These are phyloP conservation scores for Drosophila pseudoananassae DNA, from an alignment of 1,140 invertebrate genomes.

Conservation along the genomic window DNA sequence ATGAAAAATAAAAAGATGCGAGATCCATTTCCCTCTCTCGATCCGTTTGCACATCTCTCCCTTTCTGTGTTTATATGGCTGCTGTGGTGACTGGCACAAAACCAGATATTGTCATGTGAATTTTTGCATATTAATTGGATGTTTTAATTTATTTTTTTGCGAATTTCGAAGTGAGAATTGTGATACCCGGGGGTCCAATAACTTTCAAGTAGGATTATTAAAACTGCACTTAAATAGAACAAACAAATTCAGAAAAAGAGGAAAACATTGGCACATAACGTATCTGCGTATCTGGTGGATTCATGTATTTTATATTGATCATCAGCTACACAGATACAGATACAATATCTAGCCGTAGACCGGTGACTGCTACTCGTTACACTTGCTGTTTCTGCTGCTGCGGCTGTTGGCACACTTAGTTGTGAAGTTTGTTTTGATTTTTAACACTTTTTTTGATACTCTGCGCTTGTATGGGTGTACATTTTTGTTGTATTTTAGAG, in stretches of 20 bases:
- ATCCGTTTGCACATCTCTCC: not conserved
- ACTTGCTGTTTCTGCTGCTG: conserved; percentile 41
- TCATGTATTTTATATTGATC: not conserved
- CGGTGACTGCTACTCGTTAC: conserved; percentile 40
- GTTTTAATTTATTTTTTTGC: conserved; percentile 13
- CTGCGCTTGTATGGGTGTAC: conserved; percentile 28
- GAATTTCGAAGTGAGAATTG: conserved; percentile 2
- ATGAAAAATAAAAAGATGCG: conserved; percentile 12
- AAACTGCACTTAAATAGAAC: not conserved
- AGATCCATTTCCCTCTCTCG: conserved; percentile 8
- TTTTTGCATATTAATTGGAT: conserved; percentile 49
- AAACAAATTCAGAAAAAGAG: not conserved
- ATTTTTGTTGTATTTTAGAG: conserved; percentile 52
- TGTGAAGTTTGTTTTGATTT: conserved; percentile 82
- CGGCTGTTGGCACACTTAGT: conserved; percentile 75
- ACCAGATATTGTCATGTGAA: conserved; percentile 60
- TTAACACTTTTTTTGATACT: conserved; percentile 71
- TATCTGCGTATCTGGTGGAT: conserved; percentile 16
- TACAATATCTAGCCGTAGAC: conserved; percentile 7
- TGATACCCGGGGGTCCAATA: not conserved
- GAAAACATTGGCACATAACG: not conserved
- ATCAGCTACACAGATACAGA: conserved; percentile 4
- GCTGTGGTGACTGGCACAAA: conserved; percentile 45
- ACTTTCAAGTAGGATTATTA: not conserved
- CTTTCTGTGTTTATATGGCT: conserved; percentile 31